Percentiles rank a stretch among this genome's conserved stretches.
Evolutionary conservation across 2,797 vertebrate species (phyloP).

Genomic region (Pogonophryne albipinna): DNA sequence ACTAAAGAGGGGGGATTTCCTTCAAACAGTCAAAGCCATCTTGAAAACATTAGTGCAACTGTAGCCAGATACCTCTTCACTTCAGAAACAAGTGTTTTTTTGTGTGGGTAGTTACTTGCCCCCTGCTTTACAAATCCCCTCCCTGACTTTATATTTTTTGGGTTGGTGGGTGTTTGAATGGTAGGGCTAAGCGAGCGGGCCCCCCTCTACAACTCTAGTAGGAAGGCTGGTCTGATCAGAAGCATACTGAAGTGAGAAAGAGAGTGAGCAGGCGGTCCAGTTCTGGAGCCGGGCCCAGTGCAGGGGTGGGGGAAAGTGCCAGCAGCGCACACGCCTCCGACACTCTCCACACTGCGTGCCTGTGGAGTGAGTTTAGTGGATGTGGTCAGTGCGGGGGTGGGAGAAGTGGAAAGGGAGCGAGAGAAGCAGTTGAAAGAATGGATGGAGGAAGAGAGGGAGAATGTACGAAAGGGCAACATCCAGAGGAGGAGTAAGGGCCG

Average conservation of each 20-base stretch:
- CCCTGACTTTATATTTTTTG: conserved; percentile 41
- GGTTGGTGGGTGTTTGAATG: conserved; percentile 57
- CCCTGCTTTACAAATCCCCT: conserved; percentile 38
- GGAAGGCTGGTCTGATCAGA: conserved; percentile 70
- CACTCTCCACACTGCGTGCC: conserved; percentile 82
- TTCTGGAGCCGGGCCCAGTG: conserved; percentile 74
- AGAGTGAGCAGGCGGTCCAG: conserved; percentile 72
- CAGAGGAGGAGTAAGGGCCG: conserved; percentile 58
- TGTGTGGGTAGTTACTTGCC: conserved; percentile 36
- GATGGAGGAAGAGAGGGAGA: conserved; percentile 61
- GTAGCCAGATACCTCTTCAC: conserved; percentile 86
- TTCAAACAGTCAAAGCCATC: conserved; percentile 87
- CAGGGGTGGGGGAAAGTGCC: conserved; percentile 84
- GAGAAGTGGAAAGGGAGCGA: conserved; percentile 65
- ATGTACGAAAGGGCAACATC: conserved; percentile 55
- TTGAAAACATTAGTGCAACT: conserved; percentile 88
- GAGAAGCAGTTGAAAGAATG: conserved; percentile 58
- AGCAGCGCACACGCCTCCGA: conserved; percentile 86
- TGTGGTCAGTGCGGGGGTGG: conserved; percentile 84
- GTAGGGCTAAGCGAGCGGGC: conserved; percentile 36
- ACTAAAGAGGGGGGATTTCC: conserved; percentile 87
- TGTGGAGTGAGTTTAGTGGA: conserved; percentile 86
- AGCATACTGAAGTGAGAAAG: conserved; percentile 53
- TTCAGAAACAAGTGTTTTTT: conserved; percentile 80
- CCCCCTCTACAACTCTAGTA: conserved; percentile 32